These are phyloP conservation scores for Julus scanicus DNA, from an alignment of 2,888 invertebrate genomes.

Conservation along the genomic window DNA sequence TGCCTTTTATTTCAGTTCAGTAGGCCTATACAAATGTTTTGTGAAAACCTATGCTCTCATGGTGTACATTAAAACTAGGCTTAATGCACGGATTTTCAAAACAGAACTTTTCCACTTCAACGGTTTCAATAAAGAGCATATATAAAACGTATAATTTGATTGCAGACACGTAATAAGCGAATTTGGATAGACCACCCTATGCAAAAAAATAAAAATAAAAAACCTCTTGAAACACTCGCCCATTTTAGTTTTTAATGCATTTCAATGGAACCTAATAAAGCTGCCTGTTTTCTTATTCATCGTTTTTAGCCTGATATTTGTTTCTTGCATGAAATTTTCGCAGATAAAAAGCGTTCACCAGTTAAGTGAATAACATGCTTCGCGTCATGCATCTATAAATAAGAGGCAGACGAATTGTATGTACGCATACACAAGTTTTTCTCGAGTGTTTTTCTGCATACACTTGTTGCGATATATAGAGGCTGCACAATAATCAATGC, in stretches of 20 bases:
- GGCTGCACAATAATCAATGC: background rate
- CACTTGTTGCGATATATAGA: background rate
- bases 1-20: background rate
- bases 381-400: slow-evolving; percentile 40
- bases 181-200: background rate
- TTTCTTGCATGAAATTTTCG: slow-evolving; percentile 20
- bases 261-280: slow-evolving; percentile 36
- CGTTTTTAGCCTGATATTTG: slow-evolving; percentile 22
- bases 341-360: slow-evolving; percentile 23
- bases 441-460: background rate
- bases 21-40: background rate
- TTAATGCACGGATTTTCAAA: slow-evolving; percentile 22
- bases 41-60: background rate
- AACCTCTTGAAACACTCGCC: background rate
- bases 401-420: slow-evolving; percentile 23
- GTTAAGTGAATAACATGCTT: slow-evolving; percentile 45
- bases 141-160: slow-evolving; percentile 43
- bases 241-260: slow-evolving; percentile 43
- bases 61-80: background rate
- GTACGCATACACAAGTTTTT: background rate
- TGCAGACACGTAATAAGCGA: slow-evolving; percentile 30
- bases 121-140: background rate
- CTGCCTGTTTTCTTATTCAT: slow-evolving; percentile 36
- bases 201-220: background rate
- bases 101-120: slow-evolving; percentile 8